phyloP scores from a whole-genome alignment of 1,140 invertebrate species.

The Wasmannia auropunctata region DNA sequence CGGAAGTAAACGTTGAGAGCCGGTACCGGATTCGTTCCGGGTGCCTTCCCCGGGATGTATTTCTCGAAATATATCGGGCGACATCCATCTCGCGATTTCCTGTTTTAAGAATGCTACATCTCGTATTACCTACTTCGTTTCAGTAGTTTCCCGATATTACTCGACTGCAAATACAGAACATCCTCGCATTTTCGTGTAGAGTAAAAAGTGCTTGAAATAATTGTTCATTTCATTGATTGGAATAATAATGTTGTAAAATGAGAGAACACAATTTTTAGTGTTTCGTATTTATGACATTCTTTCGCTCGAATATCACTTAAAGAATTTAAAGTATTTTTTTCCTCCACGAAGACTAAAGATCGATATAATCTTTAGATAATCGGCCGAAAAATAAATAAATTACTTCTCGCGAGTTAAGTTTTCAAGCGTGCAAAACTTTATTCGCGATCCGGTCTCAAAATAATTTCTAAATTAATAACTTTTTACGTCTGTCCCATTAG shows the following conservation, averaged over 20 bases:
- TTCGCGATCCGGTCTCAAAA: background rate
- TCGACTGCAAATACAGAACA: background rate
- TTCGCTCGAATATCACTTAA: background rate
- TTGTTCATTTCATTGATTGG: background rate
- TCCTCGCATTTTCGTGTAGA: background rate
- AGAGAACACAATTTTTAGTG: background rate
- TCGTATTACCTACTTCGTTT: slow-evolving; percentile 5
- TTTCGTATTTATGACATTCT: background rate
- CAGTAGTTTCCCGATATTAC: background rate
- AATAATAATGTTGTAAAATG: background rate
- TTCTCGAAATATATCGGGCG: background rate
- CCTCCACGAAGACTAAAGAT: background rate
- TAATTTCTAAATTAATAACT: background rate
- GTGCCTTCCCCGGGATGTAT: background rate
- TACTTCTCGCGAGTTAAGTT: background rate
- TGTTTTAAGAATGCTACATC: slow-evolving; percentile 19
- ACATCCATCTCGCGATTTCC: slow-evolving; percentile 17
- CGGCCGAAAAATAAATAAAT: background rate
- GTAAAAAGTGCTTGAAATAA: background rate
- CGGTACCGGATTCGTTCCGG: slow-evolving; percentile 1
- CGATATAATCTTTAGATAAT: background rate
- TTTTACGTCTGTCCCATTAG: background rate
- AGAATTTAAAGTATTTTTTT: background rate
- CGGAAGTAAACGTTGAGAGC: slow-evolving; percentile 34
- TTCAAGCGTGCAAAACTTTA: background rate